Base-by-base conservation (phyloP, 2,888 invertebrate species). In the Scaptomyza tumidula region DNA sequence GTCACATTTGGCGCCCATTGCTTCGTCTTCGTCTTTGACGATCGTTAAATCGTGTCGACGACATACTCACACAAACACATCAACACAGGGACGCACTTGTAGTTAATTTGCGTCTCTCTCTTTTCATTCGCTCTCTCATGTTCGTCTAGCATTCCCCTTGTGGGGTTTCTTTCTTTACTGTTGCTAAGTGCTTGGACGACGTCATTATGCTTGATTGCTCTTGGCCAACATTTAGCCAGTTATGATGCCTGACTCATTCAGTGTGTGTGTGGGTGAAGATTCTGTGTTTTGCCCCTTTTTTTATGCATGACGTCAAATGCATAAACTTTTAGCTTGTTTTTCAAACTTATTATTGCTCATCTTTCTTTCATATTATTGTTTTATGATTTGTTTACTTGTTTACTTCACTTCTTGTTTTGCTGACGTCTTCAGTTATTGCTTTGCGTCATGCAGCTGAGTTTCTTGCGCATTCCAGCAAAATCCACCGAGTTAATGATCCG, bases 161-260 rank as follows among this genome's bases (percentile, higher is more conserved):
- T 16, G 78, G 43, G 64, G 65, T 53, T 75, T 75, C 74, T 27
- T 46, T 49, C 74, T 27, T 46, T 46, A 39, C 44, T 29, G 49
- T 60, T 45, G 46, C 54, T 57, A 84, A 54, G 74, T 49, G 73
- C 45, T 60, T 27, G 7, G 35, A 59, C 60, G 44, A 70, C 73
- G 86, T 84, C 81, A 84, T 67, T 64, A 73, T 73, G 72, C 19
- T 50, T n/a, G 27, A 54, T 33, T 75, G 86, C 70, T 86, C 81
- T 83, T 80, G 84, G 68, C 74, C 76, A 86, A 81, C 76, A 60
- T 80, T 57, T 37, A 45, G 56, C 53, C 50, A 60, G 43, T 49
- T 61, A 41, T 48, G 58, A 37, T 5, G 35, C 48, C 74, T 81
- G 81, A 83, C 54, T 84, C 87, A 83, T 55, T 84, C 87, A 83